Base-by-base conservation (phyloP, 2,888 invertebrate species). In the Troglohyphantes excavatus region DNA sequence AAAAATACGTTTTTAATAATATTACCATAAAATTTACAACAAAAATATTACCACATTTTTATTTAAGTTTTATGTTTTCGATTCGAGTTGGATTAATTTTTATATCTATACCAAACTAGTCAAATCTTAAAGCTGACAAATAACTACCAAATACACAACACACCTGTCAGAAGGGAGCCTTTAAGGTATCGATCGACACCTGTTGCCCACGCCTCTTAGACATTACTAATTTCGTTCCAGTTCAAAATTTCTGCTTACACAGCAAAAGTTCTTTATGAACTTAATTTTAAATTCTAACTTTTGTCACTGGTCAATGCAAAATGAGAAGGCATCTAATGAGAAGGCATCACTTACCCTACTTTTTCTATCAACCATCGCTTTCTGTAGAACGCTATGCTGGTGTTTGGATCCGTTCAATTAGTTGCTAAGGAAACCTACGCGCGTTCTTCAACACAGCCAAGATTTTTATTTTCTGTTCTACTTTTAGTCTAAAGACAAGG, bases 341-440 rank as follows among this genome's bases (percentile, higher is more conserved):
- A 76, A 61, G 13, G 13, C 9, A 19, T 21, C 61, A 84, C 83
- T 73, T 65, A 84, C 83, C 70, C 83, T 73, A 29, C 46, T 73
- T 84, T 73, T 84, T 23, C 63, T 19, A 39, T 84, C 83, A 6
- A 53, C 72, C 83, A 84, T 84, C 43, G 46, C 27, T 84, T 73
- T 59, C 29, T 39, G 11, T 27, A 13, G 19, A 84, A 27, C 65
- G 82, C n/a, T 59, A 11, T 39, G 26, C 53, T 33, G 46, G n/a
- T 33, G 70, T 70, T 82, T 70, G 68, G 59, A 59, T 84, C 33
- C 23, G 68, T 65, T 73, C 73, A 73, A 63, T 63, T 65, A 33
- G 83, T 84, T 84, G 63, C 83, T 63, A 59, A 26, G 83, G 83
- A 73, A 84, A 84, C 83, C 23, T 46, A 53, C 26, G 73, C 19